Evolutionary conservation across 2,113 vertebrate species (phyloP).

Genomic region (Mugil cephalus): DNA sequence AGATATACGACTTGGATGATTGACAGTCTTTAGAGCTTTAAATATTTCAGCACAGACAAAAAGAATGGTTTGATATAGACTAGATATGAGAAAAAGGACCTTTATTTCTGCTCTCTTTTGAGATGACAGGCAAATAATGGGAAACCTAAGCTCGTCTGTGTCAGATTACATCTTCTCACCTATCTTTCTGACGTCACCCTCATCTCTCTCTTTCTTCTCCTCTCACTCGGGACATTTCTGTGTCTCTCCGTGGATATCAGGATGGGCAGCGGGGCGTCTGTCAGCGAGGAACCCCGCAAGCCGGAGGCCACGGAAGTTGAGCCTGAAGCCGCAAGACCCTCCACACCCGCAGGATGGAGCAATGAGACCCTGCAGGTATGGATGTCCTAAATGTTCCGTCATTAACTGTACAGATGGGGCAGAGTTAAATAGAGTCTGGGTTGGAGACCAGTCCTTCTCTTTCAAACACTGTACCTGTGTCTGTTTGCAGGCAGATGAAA

Average conservation of each 20-base stretch:
- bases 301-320: not conserved
- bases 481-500: constrained; percentile 31
- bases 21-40: too few relatives aligned
- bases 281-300: not conserved
- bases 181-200: not conserved
- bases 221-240: not conserved
- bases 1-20: too few relatives aligned
- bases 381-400: not conserved
- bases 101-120: too few relatives aligned
- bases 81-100: too few relatives aligned
- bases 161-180: constrained; percentile 42
- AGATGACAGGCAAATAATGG: not conserved
- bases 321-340: not conserved
- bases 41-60: too few relatives aligned
- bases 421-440: not conserved
- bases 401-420: too few relatives aligned
- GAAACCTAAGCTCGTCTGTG: constrained; percentile 11
- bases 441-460: too few relatives aligned
- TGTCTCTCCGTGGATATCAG: too few relatives aligned
- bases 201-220: not conserved
- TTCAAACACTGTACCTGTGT: not conserved
- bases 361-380: constrained; percentile 28
- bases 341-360: constrained; percentile 21
- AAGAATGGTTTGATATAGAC: too few relatives aligned
- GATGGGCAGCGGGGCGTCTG: constrained; percentile 48